A percentile compares a stretch with the other conserved stretches of the same genome.
These are phyloP conservation scores for Anthonomus grandis DNA, from an alignment of 1,140 invertebrate genomes.

Conservation along the genomic window DNA sequence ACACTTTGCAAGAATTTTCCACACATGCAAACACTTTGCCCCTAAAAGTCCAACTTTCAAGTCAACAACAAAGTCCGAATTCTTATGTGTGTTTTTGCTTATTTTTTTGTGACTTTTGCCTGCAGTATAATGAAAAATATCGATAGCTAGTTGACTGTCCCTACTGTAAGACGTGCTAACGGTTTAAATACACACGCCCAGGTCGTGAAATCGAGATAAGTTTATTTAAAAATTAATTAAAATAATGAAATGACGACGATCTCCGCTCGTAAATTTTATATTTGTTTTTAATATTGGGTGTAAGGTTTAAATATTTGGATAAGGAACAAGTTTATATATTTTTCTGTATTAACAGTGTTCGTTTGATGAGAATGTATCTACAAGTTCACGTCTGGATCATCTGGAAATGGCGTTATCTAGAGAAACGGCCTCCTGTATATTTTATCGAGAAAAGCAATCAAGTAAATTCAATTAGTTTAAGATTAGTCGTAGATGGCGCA, in stretches of 20 bases:
- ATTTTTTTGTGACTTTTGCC: too few relatives aligned
- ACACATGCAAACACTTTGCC: too few relatives aligned
- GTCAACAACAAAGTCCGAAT: too few relatives aligned
- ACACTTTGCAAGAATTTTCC: too few relatives aligned
- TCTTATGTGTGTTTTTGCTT: too few relatives aligned
- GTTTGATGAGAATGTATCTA: too few relatives aligned
- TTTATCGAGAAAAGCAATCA: slow-evolving; percentile 49
- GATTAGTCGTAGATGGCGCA: slow-evolving; percentile 46
- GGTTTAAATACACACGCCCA: slow-evolving; percentile 8
- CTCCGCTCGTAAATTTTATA: slow-evolving; percentile 5
- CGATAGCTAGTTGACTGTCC: too few relatives aligned
- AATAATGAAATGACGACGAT: slow-evolving; percentile 19
- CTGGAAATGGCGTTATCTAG: background rate
- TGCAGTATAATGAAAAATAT: too few relatives aligned
- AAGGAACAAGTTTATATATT: background rate
- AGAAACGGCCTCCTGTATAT: slow-evolving; percentile 46
- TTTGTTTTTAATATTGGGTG: slow-evolving; percentile 13
- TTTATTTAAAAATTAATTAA: slow-evolving; percentile 26
- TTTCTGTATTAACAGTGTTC: too few relatives aligned
- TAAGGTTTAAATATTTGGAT: slow-evolving; percentile 11
- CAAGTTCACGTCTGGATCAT: background rate
- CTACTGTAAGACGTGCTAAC: slow-evolving; percentile 22
- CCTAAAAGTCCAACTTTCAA: too few relatives aligned
- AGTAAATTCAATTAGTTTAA: slow-evolving; percentile 49
- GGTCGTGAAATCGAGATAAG: slow-evolving; percentile 21